These are phyloP conservation scores for Ecliptopera silaceata DNA, from an alignment of 2,888 invertebrate genomes.

Conservation along the genomic window DNA sequence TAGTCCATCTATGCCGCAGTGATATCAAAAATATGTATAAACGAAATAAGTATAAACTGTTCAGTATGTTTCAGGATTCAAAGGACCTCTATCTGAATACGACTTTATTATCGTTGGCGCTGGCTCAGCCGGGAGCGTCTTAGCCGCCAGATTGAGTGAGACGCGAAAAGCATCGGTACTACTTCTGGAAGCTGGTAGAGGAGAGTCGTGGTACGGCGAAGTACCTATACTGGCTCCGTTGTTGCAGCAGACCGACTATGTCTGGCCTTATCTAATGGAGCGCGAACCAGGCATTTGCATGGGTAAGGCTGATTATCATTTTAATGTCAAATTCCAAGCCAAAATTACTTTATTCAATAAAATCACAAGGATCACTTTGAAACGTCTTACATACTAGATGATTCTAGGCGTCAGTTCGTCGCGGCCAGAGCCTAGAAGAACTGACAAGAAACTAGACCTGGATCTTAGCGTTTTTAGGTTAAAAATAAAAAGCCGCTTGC, in stretches of 20 bases:
- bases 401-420: too few relatives aligned
- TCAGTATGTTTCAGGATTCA: constrained; percentile 55
- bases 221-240: constrained; percentile 72
- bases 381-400: too few relatives aligned
- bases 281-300: constrained; percentile 79
- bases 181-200: constrained; percentile 75
- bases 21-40: too few relatives aligned
- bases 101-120: constrained; percentile 81
- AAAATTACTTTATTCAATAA: too few relatives aligned
- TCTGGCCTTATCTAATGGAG: constrained; percentile 82
- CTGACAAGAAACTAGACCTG: too few relatives aligned
- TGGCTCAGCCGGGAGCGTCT: constrained; percentile 80
- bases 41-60: too few relatives aligned
- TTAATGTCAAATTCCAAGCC: too few relatives aligned
- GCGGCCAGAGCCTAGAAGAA: too few relatives aligned
- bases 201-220: constrained; percentile 69
- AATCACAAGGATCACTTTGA: too few relatives aligned
- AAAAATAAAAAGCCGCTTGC: too few relatives aligned
- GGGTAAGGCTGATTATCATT: constrained; percentile 45
- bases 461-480: too few relatives aligned
- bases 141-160: constrained; percentile 77
- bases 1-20: too few relatives aligned
- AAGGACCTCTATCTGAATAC: constrained; percentile 65
- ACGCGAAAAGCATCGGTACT: constrained; percentile 71
- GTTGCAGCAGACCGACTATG: constrained; percentile 68